Percentiles rank a stretch among this genome's conserved stretches.
Evolutionary conservation across 2,888 invertebrate species (phyloP).

Genomic region (Zygogramma bicolorata): DNA sequence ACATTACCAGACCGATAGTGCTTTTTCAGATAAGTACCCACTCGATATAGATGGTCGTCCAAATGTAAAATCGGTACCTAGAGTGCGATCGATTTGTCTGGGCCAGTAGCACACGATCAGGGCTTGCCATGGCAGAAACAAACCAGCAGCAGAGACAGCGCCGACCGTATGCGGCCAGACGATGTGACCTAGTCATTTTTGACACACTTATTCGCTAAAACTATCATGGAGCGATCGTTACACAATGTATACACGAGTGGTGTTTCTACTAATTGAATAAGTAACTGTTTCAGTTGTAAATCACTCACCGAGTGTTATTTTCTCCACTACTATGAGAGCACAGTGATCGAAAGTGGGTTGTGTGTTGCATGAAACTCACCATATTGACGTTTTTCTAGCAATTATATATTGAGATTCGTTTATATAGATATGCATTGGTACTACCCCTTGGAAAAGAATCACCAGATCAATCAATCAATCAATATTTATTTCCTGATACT

Average conservation of each 20-base stretch:
- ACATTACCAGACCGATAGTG: too few species aligned
- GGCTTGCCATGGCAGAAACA: slow-evolving; percentile 28
- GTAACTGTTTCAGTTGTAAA: background rate
- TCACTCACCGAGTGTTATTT: background rate
- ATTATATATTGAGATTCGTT: too few species aligned
- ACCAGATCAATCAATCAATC: too few species aligned
- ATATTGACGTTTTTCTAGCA: too few species aligned
- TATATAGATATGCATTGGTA: too few species aligned
- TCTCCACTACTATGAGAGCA: background rate
- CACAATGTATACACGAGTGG: slow-evolving; percentile 14
- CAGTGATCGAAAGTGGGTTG: too few species aligned
- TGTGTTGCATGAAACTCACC: too few species aligned
- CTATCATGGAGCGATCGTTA: slow-evolving; percentile 33
- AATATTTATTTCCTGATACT: too few species aligned
- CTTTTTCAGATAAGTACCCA: too few species aligned
- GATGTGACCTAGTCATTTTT: slow-evolving; percentile 61
- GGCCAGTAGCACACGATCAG: slow-evolving; percentile 41
- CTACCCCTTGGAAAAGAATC: too few species aligned
- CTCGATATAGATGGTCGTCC: background rate
- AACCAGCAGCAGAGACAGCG: slow-evolving; percentile 17
- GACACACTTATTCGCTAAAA: slow-evolving; percentile 52
- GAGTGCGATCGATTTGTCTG: slow-evolving; percentile 48
- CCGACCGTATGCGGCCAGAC: slow-evolving; percentile 55
- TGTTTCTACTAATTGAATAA: slow-evolving; percentile 1
- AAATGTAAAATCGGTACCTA: background rate